These are phyloP conservation scores for Penaeus monodon DNA, from an alignment of 2,888 invertebrate genomes.

Conservation along the genomic window DNA sequence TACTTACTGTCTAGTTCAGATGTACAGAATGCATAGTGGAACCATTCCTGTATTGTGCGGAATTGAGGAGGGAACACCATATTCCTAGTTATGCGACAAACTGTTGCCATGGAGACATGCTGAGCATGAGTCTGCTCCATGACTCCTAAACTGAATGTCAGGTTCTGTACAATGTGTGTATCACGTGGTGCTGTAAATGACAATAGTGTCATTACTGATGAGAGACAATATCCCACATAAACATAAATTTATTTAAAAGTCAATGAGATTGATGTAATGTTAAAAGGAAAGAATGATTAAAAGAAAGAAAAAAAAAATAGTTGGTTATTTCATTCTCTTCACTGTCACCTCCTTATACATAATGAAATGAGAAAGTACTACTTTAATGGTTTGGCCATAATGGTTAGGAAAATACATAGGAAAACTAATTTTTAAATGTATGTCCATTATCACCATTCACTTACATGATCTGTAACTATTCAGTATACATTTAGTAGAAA, in stretches of 20 bases:
- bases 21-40: slow-evolving; percentile 94
- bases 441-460: too few relatives aligned
- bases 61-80: slow-evolving; percentile 96
- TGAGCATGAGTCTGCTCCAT: slow-evolving; percentile 75
- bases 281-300: too few relatives aligned
- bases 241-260: too few relatives aligned
- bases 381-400: too few relatives aligned
- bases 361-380: too few relatives aligned
- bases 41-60: slow-evolving; percentile 94
- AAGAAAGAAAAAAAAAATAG: too few relatives aligned
- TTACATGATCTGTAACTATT: background rate
- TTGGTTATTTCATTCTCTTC: too few relatives aligned
- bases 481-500: slow-evolving; percentile 67
- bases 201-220: background rate
- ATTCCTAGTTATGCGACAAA: slow-evolving; percentile 90
- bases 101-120: slow-evolving; percentile 93
- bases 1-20: slow-evolving; percentile 83
- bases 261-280: too few relatives aligned
- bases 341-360: too few relatives aligned
- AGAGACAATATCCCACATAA: too few relatives aligned
- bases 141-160: slow-evolving; percentile 89
- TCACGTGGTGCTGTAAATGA: slow-evolving; percentile 52
- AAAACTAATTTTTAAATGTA: too few relatives aligned
- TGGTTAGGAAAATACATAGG: too few relatives aligned
- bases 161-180: slow-evolving; percentile 84